Conservation (phyloP, 2,797 vertebrate genomes). For the Emys orbicularis region DNA sequence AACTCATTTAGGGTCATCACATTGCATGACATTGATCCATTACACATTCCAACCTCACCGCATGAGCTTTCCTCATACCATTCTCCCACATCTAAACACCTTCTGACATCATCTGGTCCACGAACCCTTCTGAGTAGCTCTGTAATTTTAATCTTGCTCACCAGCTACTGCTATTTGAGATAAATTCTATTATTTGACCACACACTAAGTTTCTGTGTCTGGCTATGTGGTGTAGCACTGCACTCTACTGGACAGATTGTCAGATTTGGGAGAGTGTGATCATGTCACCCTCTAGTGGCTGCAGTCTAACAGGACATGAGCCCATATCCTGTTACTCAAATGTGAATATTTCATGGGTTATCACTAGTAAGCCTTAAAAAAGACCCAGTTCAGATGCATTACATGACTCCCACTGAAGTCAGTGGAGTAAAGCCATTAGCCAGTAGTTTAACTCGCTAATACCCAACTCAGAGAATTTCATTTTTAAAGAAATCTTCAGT, state of each 20-base stretch:
- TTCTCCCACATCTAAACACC: background rate
- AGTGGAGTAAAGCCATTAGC: no score
- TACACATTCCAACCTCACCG: background rate
- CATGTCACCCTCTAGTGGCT: background rate
- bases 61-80: background rate
- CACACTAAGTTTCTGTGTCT: background rate
- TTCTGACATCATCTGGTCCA: background rate
- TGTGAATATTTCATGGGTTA: background rate
- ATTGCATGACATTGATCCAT: background rate
- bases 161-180: background rate
- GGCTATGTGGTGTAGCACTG: background rate
- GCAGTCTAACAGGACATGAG: background rate
- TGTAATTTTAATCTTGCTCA: background rate
- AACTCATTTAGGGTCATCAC: background rate
- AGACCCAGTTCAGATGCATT: no score
- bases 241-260: background rate
- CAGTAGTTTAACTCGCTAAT: no score
- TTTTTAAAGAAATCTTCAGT: background rate
- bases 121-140: background rate
- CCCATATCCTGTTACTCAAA: background rate
- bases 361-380: no score
- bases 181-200: background rate
- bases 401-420: no score
- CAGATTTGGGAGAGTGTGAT: fast-evolving
- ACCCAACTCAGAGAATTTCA: no score